Conservation (phyloP, 2,797 vertebrate genomes). For the Erethizon dorsatum region DNA sequence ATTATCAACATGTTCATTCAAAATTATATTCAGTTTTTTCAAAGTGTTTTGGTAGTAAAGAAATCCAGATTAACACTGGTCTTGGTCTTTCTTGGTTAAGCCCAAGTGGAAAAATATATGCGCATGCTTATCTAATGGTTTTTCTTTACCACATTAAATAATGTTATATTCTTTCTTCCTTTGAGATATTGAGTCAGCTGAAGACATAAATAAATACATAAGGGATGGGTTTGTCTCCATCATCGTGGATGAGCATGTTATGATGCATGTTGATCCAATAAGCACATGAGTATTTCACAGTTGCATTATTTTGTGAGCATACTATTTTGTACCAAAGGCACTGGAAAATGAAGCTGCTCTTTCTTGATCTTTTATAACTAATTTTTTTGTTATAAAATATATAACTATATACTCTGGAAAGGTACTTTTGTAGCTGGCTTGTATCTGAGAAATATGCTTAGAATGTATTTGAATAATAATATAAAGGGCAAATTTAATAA, state of each 20-base stretch:
- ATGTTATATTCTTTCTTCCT: background rate
- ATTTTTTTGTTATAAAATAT: constrained; percentile 21
- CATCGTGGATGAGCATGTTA: background rate
- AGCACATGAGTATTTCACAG: constrained; percentile 57
- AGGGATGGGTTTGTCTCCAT: background rate
- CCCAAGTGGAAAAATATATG: background rate
- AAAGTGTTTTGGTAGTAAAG: background rate
- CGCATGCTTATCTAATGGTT: background rate
- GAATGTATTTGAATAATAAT: background rate
- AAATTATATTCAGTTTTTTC: background rate
- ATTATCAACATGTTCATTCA: background rate
- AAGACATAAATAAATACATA: constrained; percentile 55
- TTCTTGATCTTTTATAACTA: constrained; percentile 36
- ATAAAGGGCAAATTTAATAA: constrained; percentile 24
- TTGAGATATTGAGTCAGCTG: constrained; percentile 29
- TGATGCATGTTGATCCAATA: constrained; percentile 41
- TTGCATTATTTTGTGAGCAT: constrained; percentile 52
- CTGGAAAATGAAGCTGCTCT: background rate
- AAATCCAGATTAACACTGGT: background rate
- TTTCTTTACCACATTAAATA: constrained; percentile 42
- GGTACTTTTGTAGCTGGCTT: background rate
- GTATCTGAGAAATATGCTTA: constrained; percentile 49
- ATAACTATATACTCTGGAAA: background rate
- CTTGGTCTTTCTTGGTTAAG: constrained; percentile 3
- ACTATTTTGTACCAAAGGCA: constrained; percentile 25